Evolutionary conservation across 2,113 vertebrate genomes (phyloP).

Genomic region (Antigone vipio): DNA sequence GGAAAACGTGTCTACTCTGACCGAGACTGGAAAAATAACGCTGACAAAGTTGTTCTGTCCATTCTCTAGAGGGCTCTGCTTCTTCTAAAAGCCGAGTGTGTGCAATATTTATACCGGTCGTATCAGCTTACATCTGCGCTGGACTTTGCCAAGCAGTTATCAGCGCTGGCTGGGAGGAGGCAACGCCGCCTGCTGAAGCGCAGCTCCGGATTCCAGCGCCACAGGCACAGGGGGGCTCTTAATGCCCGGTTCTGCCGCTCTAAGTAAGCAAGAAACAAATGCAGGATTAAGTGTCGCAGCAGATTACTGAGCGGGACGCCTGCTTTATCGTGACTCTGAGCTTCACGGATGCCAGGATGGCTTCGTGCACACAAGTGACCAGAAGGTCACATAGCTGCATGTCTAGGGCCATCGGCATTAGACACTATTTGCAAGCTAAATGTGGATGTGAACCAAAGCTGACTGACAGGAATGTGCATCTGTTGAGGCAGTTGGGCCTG

Average conservation of each 20-base stretch:
- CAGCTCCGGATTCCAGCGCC: not conserved
- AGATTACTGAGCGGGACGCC: not conserved
- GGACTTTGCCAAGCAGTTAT: not conserved
- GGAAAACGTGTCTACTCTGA: not conserved
- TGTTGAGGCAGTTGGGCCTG: constrained; percentile 29
- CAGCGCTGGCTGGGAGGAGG: not conserved
- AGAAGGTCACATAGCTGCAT: constrained; percentile 33
- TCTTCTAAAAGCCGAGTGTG: not conserved
- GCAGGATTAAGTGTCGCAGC: constrained; percentile 44
- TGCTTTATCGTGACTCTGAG: not conserved
- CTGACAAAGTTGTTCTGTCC: not conserved
- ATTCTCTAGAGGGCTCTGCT: not conserved
- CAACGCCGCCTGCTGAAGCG: not conserved
- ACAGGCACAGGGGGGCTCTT: not conserved
- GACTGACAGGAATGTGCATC: constrained; percentile 64
- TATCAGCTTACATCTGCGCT: not conserved
- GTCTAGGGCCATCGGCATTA: not conserved
- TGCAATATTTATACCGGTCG: not conserved
- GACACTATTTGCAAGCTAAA: not conserved
- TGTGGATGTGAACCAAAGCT: constrained; percentile 6
- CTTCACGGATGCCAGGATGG: not conserved
- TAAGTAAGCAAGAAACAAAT: constrained; percentile 42
- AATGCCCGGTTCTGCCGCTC: not conserved
- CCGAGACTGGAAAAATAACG: not conserved
- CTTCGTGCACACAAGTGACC: not conserved